Evolutionary conservation across 2,888 invertebrate genomes (phyloP).

Genomic region (Zygothrica quintamaculata): DNA sequence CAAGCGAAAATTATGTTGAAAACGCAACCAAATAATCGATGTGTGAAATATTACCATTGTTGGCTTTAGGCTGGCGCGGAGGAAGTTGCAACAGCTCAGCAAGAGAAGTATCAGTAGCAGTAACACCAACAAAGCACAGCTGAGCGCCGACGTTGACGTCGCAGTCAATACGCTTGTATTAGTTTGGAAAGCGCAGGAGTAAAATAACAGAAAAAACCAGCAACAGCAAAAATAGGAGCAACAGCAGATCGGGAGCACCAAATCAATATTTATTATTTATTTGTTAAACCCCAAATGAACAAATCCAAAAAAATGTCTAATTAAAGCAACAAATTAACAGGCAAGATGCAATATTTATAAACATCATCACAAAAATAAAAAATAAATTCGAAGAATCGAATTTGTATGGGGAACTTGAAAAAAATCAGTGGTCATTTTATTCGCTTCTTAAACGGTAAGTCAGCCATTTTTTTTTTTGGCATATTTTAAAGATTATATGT

Average conservation of each 20-base stretch:
- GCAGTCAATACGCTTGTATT: conserved; percentile 21
- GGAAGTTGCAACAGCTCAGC: conserved; percentile 13
- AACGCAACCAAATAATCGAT: conserved; percentile 56
- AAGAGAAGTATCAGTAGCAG: conserved; percentile 12
- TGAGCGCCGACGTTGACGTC: conserved; percentile 36
- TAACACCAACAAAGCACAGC: conserved; percentile 51
- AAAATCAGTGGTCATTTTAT: conserved; percentile 43
- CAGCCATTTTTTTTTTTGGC: conserved; percentile 69
- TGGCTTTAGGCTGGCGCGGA: conserved; percentile 26
- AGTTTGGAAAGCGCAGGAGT: conserved; percentile 34
- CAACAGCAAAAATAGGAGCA: conserved; percentile 30
- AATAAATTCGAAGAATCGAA: conserved; percentile 16
- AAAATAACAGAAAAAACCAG: conserved; percentile 31
- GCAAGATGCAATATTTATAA: conserved; percentile 12
- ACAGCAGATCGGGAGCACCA: conserved; percentile 40
- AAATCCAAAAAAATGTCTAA: conserved; percentile 56
- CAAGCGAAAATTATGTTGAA: conserved; percentile 36
- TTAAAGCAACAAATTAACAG: conserved; percentile 46
- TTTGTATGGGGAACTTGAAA: conserved; percentile 36
- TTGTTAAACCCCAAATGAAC: conserved; percentile 49
- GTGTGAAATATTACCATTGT: conserved; percentile 52
- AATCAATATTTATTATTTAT: conserved; percentile 55
- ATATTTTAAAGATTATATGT: conserved; percentile 40
- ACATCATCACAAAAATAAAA: conserved; percentile 17
- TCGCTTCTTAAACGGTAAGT: conserved; percentile 67